Base-by-base conservation (phyloP, 2,888 invertebrate species). In the Slavum lentiscoides region DNA sequence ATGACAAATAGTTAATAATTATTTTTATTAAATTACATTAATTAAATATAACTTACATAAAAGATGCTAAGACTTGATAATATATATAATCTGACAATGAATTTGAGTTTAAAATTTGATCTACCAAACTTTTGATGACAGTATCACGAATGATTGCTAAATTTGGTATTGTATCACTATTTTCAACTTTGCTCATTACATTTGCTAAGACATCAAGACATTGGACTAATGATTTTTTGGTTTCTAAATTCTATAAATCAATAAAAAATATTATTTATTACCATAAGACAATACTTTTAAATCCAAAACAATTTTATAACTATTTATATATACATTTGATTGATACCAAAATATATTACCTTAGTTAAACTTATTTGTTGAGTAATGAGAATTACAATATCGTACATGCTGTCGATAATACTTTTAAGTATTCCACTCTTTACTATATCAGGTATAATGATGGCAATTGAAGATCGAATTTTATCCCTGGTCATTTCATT, bases 281-380 rank as follows among this genome's bases (percentile, higher is more conserved):
- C 7, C 5, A 0, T 55, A 55, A 55, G 3, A 6, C 11, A 49
- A 13, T 15, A 15, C 49, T 49, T 49, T 49, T 49, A 1, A 19
- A 55, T 19, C 19, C 1, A 55, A 55, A 55, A 55, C 19, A 55
- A 55, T 55, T 0, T 55, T 9, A 61, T 13, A 21, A 61, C 4
- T 61, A 19, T 55, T 61, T 13, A 15, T 15, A 23, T 13, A 23
- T 15, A 61, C 23, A 61, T 23, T 59, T 21, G 59, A 11, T 59
- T 21, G 2, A 59, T 0, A 59, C 7, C n/a, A 21, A 21, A 59
- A 7, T 59, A 59, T 15, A 8, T 11, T 59, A 80, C 80, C 80
- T 80, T 80, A 37, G 80, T 70, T 43, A 80, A 58, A 64, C 15
- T 64, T 64, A 80, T 80, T 80, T 80, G 80, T 13, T 80, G 80